Evolutionary conservation across 1,140 invertebrate species (phyloP).

Genomic region (Conus betulinus): DNA sequence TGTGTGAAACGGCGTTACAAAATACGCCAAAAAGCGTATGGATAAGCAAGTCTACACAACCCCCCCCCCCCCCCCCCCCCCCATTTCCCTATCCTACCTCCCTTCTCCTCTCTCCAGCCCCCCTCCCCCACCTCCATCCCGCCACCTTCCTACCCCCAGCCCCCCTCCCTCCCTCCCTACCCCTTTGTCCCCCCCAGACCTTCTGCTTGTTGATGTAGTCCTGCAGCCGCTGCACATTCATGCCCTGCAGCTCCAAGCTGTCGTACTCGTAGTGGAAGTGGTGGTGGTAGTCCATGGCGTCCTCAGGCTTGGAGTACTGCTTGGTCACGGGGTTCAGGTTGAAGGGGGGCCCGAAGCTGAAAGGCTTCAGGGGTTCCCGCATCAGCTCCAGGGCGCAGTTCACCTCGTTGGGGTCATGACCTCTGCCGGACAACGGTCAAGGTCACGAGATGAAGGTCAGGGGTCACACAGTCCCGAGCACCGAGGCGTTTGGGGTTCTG

Average conservation of each 20-base stretch:
- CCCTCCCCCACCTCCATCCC: too few relatives aligned
- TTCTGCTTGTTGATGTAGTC: conserved; percentile 43
- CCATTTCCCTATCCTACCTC: too few relatives aligned
- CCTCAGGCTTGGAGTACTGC: conserved; percentile 44
- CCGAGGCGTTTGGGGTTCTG: too few relatives aligned
- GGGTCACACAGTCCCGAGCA: too few relatives aligned
- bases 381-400: conserved; percentile 54
- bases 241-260: conserved; percentile 44
- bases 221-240: conserved; percentile 39
- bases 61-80: too few relatives aligned
- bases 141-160: too few relatives aligned
- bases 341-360: conserved; percentile 51
- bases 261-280: conserved; percentile 54
- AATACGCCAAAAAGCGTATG: too few relatives aligned
- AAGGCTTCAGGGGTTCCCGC: conserved; percentile 50
- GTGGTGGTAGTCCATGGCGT: conserved; percentile 43
- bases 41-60: too few relatives aligned
- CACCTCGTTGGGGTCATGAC: conserved; percentile 38
- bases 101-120: too few relatives aligned
- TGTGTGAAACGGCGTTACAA: too few relatives aligned
- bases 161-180: too few relatives aligned
- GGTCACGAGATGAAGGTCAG: too few relatives aligned
- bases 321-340: conserved; percentile 48
- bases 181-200: background rate
- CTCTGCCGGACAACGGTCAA: conserved; percentile 21